These are phyloP conservation scores for Caenorhabditis macrosperma DNA, from an alignment of 2,888 invertebrate species.

Conservation along the genomic window DNA sequence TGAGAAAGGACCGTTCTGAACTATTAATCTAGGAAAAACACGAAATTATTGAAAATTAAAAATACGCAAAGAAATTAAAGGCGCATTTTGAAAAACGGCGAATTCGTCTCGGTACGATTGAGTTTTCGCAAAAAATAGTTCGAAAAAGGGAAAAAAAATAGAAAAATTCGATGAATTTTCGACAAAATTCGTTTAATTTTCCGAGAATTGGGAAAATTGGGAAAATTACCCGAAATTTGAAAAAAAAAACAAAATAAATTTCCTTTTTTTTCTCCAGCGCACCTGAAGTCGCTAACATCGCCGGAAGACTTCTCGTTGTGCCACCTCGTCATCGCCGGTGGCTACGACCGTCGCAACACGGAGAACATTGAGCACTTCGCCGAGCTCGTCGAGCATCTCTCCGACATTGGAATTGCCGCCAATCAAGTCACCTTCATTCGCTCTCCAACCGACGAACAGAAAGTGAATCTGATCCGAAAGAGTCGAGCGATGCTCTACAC, in stretches of 20 bases:
- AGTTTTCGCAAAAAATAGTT: no score
- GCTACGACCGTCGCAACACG: constrained; percentile 90
- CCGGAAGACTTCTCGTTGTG: constrained; percentile 80
- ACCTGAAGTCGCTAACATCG: constrained; percentile 57
- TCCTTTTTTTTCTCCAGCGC: constrained; percentile 68
- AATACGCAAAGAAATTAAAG: no score
- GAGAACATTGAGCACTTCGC: constrained; percentile 90
- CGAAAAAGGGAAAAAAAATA: background rate
- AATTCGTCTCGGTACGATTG: no score
- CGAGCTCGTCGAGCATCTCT: constrained; percentile 86
- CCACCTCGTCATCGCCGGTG: constrained; percentile 94
- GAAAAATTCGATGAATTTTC: background rate
- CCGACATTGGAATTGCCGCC: constrained; percentile 82
- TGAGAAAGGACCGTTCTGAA: no score
- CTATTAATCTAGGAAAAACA: no score
- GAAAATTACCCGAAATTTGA: no score
- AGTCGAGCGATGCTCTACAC: constrained; percentile 92
- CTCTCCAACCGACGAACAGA: constrained; percentile 86
- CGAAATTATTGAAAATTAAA: no score
- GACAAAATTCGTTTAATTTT: no score
- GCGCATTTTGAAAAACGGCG: no score
- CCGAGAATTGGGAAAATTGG: no score
- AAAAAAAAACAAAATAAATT: no score
- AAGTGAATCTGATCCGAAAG: constrained; percentile 87
- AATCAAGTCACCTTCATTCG: constrained; percentile 42